phyloP scores from a whole-genome alignment of 2,113 vertebrate genomes.

The Maccullochella peelii region DNA sequence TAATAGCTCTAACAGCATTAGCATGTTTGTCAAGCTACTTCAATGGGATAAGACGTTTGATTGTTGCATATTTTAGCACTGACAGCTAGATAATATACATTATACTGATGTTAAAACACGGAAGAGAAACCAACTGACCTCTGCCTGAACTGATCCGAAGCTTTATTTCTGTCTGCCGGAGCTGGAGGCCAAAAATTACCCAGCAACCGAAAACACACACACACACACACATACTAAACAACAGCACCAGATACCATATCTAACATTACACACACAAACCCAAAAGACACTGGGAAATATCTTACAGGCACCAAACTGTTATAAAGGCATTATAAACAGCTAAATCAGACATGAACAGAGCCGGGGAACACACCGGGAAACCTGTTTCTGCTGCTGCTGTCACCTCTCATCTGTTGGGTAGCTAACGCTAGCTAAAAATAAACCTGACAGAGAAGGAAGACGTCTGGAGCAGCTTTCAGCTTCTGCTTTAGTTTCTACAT shows the following conservation, averaged over 20 bases:
- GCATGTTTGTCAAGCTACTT: neutral
- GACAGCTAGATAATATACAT: neutral
- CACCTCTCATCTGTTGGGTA: constrained; percentile 43
- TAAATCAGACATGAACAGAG: neutral
- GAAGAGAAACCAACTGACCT: constrained; percentile 27
- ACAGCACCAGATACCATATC: neutral
- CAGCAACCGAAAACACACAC: constrained; percentile 50
- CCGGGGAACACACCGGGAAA: neutral
- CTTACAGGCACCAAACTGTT: neutral
- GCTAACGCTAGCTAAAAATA: constrained; percentile 66
- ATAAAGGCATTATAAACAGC: too few relatives aligned
- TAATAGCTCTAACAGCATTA: neutral
- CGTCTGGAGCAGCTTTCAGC: neutral
- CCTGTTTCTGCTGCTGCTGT: constrained; percentile 47
- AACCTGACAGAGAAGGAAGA: constrained; percentile 37
- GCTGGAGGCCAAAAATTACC: constrained; percentile 53
- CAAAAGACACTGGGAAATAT: fast-evolving
- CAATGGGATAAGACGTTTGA: neutral
- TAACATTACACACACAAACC: neutral
- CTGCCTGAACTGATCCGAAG: constrained; percentile 38
- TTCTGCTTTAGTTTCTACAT: neutral
- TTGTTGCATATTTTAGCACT: neutral
- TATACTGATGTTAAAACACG: neutral
- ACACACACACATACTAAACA: constrained; percentile 19
- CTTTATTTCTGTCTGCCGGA: constrained; percentile 38